Evolutionary conservation across 1,140 invertebrate genomes (phyloP).

Genomic region (Ceratitis capitata): DNA sequence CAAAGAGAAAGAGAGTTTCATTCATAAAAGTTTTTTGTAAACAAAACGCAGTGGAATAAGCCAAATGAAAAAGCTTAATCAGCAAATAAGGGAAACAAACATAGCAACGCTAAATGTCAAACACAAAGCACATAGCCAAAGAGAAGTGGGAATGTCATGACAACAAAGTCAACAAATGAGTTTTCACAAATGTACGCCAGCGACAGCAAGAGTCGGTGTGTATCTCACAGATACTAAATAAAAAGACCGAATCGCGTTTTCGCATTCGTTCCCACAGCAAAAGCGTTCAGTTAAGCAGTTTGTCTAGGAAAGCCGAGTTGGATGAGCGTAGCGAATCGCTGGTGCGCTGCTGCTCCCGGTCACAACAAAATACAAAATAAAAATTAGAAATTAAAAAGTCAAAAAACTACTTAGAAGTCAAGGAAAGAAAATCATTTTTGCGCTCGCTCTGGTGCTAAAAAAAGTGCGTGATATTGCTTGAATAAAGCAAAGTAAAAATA

Average conservation of each 20-base stretch:
- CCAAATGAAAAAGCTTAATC: neutral
- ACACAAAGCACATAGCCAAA: neutral
- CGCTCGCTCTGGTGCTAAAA: neutral
- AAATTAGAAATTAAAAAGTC: neutral
- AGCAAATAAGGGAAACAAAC: neutral
- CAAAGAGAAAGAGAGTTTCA: conserved; percentile 4
- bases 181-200: neutral
- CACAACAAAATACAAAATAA: neutral
- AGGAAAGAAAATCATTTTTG: no score
- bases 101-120: conserved; percentile 30
- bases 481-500: neutral
- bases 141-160: conserved; percentile 4
- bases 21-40: conserved; percentile 21
- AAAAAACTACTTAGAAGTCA: no score
- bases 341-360: neutral
- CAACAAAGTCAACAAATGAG: neutral
- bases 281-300: neutral
- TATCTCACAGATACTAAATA: conserved; percentile 29
- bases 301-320: neutral
- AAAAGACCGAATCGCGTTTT: neutral
- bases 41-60: neutral
- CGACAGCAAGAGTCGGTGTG: neutral
- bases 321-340: neutral
- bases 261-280: neutral
- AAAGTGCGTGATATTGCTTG: neutral